Evolutionary conservation across 2,888 invertebrate genomes (phyloP).

Genomic region (Campopleginae sp.): DNA sequence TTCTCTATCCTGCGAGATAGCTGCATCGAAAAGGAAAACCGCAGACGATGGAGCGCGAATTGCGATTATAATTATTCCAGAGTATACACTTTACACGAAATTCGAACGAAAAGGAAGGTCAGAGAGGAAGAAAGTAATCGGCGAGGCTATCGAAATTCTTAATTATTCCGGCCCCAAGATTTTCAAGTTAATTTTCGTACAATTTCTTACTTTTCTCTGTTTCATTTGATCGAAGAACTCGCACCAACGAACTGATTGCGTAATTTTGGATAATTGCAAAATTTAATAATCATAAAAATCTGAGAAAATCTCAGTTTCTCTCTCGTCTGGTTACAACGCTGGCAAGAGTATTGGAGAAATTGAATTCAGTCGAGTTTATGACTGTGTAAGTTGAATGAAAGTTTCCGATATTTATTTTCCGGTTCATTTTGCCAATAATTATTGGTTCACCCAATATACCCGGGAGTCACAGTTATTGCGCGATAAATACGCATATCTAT

Average conservation of each 20-base stretch:
- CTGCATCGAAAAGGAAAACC: conserved; percentile 40
- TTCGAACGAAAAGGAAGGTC: background rate
- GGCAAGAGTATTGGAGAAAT: background rate
- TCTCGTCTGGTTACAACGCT: background rate
- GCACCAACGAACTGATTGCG: too few relatives aligned
- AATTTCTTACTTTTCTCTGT: background rate
- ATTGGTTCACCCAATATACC: conserved; percentile 5
- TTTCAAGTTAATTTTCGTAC: background rate
- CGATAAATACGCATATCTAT: conserved; percentile 1
- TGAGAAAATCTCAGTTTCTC: background rate
- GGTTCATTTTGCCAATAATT: conserved; percentile 11
- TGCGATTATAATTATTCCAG: conserved; percentile 22
- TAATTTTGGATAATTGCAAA: background rate
- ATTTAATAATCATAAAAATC: background rate
- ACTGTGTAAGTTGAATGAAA: background rate
- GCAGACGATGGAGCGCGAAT: conserved; percentile 51
- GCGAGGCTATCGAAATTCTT: conserved; percentile 25
- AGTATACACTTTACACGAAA: conserved; percentile 37
- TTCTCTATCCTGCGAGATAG: conserved; percentile 37
- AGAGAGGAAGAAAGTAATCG: conserved; percentile 22
- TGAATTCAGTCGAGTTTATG: background rate
- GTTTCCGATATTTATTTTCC: conserved; percentile 31
- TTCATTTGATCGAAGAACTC: background rate
- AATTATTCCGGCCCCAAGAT: background rate
- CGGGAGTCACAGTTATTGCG: background rate